phyloP scores from a whole-genome alignment of 2,113 vertebrate genomes.

The Mobula birostris region DNA sequence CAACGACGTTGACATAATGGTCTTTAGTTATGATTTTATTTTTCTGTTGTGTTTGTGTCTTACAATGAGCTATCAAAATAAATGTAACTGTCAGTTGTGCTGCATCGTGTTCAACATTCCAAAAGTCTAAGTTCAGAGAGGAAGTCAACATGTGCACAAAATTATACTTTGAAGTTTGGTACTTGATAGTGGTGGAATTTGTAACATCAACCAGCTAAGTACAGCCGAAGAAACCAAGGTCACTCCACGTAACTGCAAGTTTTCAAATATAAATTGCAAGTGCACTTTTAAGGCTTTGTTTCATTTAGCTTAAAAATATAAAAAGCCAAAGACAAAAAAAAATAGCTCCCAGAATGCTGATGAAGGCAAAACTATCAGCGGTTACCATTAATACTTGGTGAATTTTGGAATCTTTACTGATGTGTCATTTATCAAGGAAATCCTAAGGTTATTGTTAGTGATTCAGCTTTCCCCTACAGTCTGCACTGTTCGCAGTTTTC shows the following conservation, averaged over 20 bases:
- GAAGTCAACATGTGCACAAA: slow-evolving; percentile 19
- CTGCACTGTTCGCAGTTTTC: no score
- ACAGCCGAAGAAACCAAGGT: neutral
- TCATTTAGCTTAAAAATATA: neutral
- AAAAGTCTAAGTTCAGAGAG: neutral
- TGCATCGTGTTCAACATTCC: slow-evolving; percentile 24
- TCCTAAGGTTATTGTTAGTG: no score
- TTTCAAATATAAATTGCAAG: neutral
- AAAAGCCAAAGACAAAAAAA: neutral
- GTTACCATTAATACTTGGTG: no score
- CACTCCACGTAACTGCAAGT: neutral
- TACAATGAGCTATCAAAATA: neutral
- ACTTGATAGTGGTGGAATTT: slow-evolving; percentile 1
- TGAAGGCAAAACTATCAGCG: no score
- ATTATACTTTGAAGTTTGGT: slow-evolving; percentile 4
- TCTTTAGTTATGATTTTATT: neutral
- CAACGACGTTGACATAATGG: neutral
- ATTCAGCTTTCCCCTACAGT: no score
- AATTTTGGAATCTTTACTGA: no score
- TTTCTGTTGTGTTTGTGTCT: neutral
- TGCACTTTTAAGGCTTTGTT: neutral
- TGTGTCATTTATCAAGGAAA: no score
- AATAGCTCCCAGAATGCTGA: no score
- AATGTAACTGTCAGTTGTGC: neutral
- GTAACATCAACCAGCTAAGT: neutral